Evolutionary conservation across 1,140 invertebrate species (phyloP).

Genomic region (Yoshiicerus persimilis): DNA sequence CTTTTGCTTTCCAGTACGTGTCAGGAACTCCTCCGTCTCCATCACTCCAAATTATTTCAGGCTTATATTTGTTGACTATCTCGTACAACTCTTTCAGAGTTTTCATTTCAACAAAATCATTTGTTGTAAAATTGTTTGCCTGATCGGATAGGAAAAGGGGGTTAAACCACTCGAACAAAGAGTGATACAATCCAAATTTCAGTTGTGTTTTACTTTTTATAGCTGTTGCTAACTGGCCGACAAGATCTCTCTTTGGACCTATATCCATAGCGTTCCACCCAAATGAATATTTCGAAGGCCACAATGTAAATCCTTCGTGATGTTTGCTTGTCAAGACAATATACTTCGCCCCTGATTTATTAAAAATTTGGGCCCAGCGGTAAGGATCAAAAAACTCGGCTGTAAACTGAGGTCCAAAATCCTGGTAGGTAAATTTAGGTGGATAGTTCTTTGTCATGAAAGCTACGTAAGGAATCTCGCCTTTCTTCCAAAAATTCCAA

Average conservation of each 20-base stretch:
- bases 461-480: not conserved
- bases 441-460: constrained; percentile 55
- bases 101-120: constrained; percentile 52
- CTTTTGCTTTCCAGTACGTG: constrained; percentile 55
- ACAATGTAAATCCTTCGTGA: constrained; percentile 88
- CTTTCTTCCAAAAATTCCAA: constrained; percentile 49
- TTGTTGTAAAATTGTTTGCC: constrained; percentile 54
- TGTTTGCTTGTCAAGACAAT: constrained; percentile 90
- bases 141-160: constrained; percentile 7
- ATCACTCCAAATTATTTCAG: constrained; percentile 65
- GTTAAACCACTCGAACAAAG: constrained; percentile 61
- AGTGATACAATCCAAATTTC: constrained; percentile 60
- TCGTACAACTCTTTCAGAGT: constrained; percentile 52
- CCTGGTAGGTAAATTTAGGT: constrained; percentile 56
- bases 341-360: constrained; percentile 58
- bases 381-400: constrained; percentile 55
- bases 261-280: constrained; percentile 88
- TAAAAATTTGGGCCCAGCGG: constrained; percentile 54
- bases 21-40: constrained; percentile 56
- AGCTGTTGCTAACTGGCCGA: constrained; percentile 62
- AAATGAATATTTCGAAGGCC: constrained; percentile 81
- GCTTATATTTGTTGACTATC: constrained; percentile 58
- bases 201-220: constrained; percentile 53
- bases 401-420: constrained; percentile 56
- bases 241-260: constrained; percentile 78